phyloP scores from a whole-genome alignment of 2,888 invertebrate genomes.

The Spialia ferax region DNA sequence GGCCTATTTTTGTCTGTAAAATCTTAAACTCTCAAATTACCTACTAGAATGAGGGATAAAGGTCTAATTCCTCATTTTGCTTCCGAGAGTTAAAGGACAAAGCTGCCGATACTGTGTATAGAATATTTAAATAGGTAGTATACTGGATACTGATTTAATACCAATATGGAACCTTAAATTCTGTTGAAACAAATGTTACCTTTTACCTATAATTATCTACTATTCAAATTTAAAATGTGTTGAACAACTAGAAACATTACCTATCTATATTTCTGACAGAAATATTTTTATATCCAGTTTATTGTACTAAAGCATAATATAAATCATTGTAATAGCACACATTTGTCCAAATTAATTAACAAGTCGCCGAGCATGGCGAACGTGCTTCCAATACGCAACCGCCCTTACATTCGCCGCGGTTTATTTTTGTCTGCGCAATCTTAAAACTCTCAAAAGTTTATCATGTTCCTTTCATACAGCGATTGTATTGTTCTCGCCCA shows the following conservation, averaged over 20 bases:
- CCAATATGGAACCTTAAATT: too few relatives aligned
- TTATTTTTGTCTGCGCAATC: conserved; percentile 63
- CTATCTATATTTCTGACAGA: too few relatives aligned
- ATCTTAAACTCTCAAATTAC: neutral
- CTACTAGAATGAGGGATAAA: neutral
- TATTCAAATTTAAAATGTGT: too few relatives aligned
- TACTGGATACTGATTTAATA: too few relatives aligned
- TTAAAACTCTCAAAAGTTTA: conserved; percentile 47
- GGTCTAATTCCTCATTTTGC: neutral
- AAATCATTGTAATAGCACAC: conserved; percentile 15
- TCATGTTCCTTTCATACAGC: conserved; percentile 24
- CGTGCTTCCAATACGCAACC: conserved; percentile 39
- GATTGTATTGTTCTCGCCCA: conserved; percentile 8
- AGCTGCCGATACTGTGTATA: neutral
- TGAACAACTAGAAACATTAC: too few relatives aligned
- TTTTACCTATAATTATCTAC: too few relatives aligned
- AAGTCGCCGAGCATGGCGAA: conserved; percentile 14
- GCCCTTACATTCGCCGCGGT: conserved; percentile 58
- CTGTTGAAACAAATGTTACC: too few relatives aligned
- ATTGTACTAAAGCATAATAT: too few relatives aligned
- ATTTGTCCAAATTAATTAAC: conserved; percentile 35
- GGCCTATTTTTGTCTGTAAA: neutral
- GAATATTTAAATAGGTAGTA: too few relatives aligned
- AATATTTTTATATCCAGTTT: too few relatives aligned
- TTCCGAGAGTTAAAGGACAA: neutral